A percentile compares a stretch with the other conserved stretches of the same genome.
phyloP scores from a whole-genome alignment of 2,113 vertebrate genomes.

The Catharus bicknelli region DNA sequence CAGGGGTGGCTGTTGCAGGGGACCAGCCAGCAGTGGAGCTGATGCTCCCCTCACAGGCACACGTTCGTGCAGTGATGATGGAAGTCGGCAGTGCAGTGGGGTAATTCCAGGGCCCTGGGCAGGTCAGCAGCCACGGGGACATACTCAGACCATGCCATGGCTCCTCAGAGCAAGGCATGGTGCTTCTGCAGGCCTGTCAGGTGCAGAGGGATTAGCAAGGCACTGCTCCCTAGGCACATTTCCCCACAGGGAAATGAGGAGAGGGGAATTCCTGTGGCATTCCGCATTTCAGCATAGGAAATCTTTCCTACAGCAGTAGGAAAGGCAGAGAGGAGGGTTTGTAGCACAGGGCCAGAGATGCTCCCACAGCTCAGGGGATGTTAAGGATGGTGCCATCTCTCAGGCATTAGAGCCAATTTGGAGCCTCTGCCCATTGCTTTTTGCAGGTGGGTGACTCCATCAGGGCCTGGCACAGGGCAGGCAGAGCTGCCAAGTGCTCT shows the following conservation, averaged over 20 bases:
- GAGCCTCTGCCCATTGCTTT: not conserved
- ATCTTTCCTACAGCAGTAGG: not conserved
- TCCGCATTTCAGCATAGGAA: not conserved
- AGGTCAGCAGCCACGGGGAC: rapidly evolving
- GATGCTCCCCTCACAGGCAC: rapidly evolving
- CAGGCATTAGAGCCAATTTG: rapidly evolving
- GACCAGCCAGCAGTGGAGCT: rapidly evolving
- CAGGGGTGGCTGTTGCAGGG: not conserved
- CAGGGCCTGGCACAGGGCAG: rapidly evolving
- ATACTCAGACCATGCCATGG: rapidly evolving
- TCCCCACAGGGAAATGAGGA: not conserved
- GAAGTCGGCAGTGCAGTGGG: not conserved
- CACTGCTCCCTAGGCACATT: not conserved
- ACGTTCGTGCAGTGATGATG: rapidly evolving
- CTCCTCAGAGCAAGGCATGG: rapidly evolving
- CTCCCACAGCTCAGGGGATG: not conserved
- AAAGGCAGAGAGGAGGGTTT: not conserved
- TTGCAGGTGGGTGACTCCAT: not conserved
- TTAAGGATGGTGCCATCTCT: not conserved
- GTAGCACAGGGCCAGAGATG: not conserved
- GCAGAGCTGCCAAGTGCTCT: not conserved
- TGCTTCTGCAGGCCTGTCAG: not conserved
- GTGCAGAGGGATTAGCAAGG: not conserved
- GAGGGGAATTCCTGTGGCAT: not conserved
- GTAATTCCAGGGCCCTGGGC: not conserved